Evolutionary conservation across 2,797 vertebrate genomes (phyloP).

Genomic region (Malacoraja senta): DNA sequence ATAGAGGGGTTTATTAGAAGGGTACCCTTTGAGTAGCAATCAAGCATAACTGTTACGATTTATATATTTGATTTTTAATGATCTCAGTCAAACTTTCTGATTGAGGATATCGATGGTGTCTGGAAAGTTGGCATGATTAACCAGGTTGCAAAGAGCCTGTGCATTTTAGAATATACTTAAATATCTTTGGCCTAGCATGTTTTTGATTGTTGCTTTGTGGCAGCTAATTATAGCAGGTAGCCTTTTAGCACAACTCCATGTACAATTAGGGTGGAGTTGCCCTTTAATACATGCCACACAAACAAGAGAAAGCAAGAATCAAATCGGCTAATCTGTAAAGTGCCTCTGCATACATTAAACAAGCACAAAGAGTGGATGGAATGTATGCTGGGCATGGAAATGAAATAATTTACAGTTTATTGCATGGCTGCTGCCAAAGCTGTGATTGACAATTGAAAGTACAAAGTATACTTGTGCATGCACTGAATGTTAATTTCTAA

Average conservation of each 20-base stretch:
- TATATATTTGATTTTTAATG: not conserved
- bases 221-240: conserved; percentile 22
- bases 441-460: not conserved
- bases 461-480: not conserved
- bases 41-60: not conserved
- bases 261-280: conserved; percentile 29
- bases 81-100: not conserved
- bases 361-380: not conserved
- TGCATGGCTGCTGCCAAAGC: not conserved
- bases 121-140: not conserved
- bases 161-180: not conserved
- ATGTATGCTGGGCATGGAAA: not conserved
- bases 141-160: not conserved
- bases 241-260: conserved; percentile 28
- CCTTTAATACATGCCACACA: conserved; percentile 24
- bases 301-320: not conserved
- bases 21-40: not conserved
- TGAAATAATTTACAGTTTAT: not conserved
- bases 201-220: not conserved
- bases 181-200: conserved; percentile 5
- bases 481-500: not conserved
- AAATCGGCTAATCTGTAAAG: not conserved
- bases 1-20: not conserved
- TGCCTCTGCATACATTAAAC: not conserved
- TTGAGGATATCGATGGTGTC: not conserved